phyloP scores from a whole-genome alignment of 2,888 invertebrate genomes.

The Campaea margaritaria region DNA sequence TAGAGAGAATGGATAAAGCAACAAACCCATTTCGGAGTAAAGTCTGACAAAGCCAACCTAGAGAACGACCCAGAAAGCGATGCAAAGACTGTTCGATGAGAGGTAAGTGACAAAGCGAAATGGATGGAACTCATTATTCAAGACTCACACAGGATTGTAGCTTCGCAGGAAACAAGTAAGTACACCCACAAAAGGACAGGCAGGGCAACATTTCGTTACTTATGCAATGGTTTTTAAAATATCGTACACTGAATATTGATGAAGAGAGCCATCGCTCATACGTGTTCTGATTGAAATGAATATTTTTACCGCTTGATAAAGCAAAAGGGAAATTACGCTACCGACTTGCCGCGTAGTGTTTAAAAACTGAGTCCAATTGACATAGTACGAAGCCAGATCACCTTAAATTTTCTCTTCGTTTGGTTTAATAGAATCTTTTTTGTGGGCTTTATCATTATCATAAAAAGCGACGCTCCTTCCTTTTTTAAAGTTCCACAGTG shows the following conservation, averaged over 20 bases:
- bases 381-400: neutral
- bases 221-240: constrained; percentile 18
- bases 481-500: no score
- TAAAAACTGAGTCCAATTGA: neutral
- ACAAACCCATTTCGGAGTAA: no score
- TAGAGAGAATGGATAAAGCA: no score
- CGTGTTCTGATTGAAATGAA: constrained; percentile 3
- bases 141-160: no score
- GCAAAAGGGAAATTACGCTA: neutral
- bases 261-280: constrained; percentile 1
- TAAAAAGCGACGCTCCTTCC: no score
- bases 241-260: constrained; percentile 15
- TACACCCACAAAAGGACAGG: constrained; percentile 13
- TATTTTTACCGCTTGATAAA: neutral
- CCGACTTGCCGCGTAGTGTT: neutral
- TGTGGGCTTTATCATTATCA: no score
- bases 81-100: no score
- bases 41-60: no score
- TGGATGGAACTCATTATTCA: no score
- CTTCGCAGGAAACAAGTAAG: no score
- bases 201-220: constrained; percentile 9
- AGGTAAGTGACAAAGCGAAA: no score
- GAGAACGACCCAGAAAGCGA: no score
- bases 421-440: neutral
- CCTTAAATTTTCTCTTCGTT: neutral